Base-by-base conservation (phyloP, 2,797 vertebrate species). In the Scyliorhinus canicula region DNA sequence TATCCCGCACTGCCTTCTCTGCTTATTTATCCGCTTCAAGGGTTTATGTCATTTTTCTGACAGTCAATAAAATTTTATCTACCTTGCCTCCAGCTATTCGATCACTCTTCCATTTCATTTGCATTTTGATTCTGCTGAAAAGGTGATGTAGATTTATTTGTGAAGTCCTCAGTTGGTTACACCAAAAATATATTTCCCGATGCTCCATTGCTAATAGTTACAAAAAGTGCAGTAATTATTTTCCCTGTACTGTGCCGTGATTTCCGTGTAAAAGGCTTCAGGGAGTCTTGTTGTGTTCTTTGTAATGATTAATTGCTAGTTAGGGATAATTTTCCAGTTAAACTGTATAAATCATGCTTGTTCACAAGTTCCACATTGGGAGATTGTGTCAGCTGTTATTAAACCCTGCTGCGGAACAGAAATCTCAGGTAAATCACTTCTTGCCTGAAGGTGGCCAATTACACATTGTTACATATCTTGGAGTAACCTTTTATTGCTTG, bases 391-490 rank as follows among this genome's bases (percentile, higher is more conserved):
- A 65, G 40, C 63, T 91, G n/a, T 91, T 65, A 91, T 65, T 91
- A 91, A 44, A 40, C 57, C 40, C 88, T 65, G 60, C 60, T 65
- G 65, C n/a, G 40, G n/a, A 91, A 44, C 40, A 28, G 57, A 65
- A 44, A 91, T 91, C 88, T 91, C 60, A 60, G n/a, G 60, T 91
- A 91, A 91, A 26, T 65, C 2, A 60, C 60, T 63, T 60, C 24
- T 91, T 44, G n/a, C n/a, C n/a, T 44, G 9, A 91, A 91, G 88
- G 3, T 12, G 9, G 88, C n/a, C 60, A 91, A 91, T 91, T 91
- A 91, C 21, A 60, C n/a, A 63, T 91, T 65, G 60, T 91, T 65
- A 63, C 88, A 91, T 65, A 91, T 91, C 24, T 91, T 65, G n/a
- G 60, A 91, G 40, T 44, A 65, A 91, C n/a, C 57, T 91, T 91